phyloP scores from a whole-genome alignment of 2,113 vertebrate genomes.

The Plecturocebus donacophilus region DNA sequence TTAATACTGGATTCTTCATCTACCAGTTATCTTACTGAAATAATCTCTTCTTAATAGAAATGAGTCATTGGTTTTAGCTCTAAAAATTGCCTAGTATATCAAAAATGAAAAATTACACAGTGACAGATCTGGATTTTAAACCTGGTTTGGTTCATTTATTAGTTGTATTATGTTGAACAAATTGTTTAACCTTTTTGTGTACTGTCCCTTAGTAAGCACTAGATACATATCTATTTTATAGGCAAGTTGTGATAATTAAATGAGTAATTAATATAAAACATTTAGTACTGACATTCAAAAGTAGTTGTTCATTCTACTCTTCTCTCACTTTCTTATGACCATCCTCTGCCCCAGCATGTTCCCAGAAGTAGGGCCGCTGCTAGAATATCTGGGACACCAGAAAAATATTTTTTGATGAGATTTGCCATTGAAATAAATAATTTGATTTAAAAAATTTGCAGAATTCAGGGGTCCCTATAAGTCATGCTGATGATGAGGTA shows the following conservation, averaged over 20 bases:
- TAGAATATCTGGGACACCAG: not conserved
- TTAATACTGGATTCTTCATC: not conserved
- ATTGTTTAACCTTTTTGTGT: not conserved
- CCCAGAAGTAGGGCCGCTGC: not conserved
- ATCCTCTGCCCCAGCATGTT: not conserved
- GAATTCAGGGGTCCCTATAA: not conserved
- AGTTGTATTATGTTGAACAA: not conserved
- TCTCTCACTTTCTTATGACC: not conserved
- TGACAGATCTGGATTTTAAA: not conserved
- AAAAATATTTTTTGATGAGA: not conserved
- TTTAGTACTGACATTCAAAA: not conserved
- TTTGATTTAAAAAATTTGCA: not conserved
- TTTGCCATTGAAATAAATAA: not conserved
- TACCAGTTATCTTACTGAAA: not conserved
- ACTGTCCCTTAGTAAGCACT: not conserved
- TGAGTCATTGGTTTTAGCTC: not conserved
- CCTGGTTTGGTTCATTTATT: not conserved
- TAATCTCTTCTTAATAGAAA: not conserved
- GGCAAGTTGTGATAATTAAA: not conserved
- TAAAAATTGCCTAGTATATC: not conserved
- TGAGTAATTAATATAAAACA: not conserved
- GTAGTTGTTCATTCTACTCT: not conserved
- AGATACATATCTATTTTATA: not conserved
- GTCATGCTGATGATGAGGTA: not conserved
- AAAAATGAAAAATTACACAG: not conserved